Base-by-base conservation (phyloP, 2,113 vertebrate species). In the Malurus melanocephalus region DNA sequence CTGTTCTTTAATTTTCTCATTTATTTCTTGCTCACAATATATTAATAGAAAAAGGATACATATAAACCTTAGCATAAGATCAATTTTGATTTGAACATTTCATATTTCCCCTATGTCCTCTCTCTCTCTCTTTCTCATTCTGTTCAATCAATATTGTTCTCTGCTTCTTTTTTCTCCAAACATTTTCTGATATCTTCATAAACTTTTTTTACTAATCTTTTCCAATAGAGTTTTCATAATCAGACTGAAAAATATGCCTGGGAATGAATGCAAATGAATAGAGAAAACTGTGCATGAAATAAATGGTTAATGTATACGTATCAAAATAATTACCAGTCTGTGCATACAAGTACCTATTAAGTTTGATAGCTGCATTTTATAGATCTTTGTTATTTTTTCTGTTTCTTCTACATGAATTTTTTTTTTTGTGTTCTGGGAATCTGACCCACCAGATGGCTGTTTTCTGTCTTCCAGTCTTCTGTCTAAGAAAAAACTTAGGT, bases 361-460 rank as follows among this genome's bases (percentile, higher is more conserved):
- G 15, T 68, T 49, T 56, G 26, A 89, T 87, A 68, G 19, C 16
- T 69, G 10, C 7, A 15, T 16, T 67, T 91, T 18, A 55, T 40
- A 10, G 2, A 18, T 35, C 5, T 18, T 21, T 0, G 2, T 32
- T 62, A 23, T 40, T 81, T 80, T 43, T 75, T 17, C 43, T 71
- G 3, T 28, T 62, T 86, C 27, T 48, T 53, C 13, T n/a, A 23
- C 5, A 22, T 2, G 7, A 3, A 55, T 20, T 9, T 35, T 35
- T 35, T 35, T 6, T 89, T 90, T 56, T 28, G 8, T 42, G 10
- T 45, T 8, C 27, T 2, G 3, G 22, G 7, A 30, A 62, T 11
- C 5, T 53, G 2, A 2, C 55, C 2, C 7, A 1, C 4, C 1
- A 2, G 32, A 26, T 0, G 3, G 16, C 4, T 33, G 13, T 60